phyloP scores from a whole-genome alignment of 2,797 vertebrate species.

The Microctenopoma lineatum region DNA sequence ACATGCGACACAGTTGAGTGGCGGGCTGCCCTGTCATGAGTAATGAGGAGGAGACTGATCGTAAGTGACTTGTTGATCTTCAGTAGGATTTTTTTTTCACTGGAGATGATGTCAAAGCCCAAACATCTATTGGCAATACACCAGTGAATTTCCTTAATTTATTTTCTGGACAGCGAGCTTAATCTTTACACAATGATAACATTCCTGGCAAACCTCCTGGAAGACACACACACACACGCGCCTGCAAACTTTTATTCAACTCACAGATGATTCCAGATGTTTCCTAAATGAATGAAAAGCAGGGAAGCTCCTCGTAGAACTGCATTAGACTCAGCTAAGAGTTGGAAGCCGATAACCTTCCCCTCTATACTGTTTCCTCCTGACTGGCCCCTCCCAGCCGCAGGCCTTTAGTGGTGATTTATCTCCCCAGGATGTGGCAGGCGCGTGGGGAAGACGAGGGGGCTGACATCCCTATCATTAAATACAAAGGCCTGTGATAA shows the following conservation, averaged over 20 bases:
- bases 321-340: constrained; percentile 69
- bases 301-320: constrained; percentile 70
- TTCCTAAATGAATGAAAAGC: constrained; percentile 84
- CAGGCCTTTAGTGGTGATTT: constrained; percentile 71
- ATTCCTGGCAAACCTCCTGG: constrained; percentile 70
- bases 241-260: constrained; percentile 59
- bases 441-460: constrained; percentile 61
- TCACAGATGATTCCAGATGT: constrained; percentile 83
- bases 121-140: constrained; percentile 69
- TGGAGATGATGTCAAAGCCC: constrained; percentile 72
- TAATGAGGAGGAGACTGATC: constrained; percentile 50
- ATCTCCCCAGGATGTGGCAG: constrained; percentile 74
- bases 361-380: constrained; percentile 64
- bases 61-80: constrained; percentile 61
- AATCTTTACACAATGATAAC: constrained; percentile 75
- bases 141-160: constrained; percentile 73
- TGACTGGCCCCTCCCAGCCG: constrained; percentile 40
- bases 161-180: constrained; percentile 64
- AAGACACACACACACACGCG: constrained; percentile 46
- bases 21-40: constrained; percentile 17
- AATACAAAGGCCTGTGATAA: constrained; percentile 66
- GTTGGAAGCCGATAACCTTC: constrained; percentile 71
- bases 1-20: constrained; percentile 10
- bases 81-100: constrained; percentile 49
- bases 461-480: constrained; percentile 62